Evolutionary conservation across 2,888 invertebrate species (phyloP).

Genomic region (Latheticus oryzae): DNA sequence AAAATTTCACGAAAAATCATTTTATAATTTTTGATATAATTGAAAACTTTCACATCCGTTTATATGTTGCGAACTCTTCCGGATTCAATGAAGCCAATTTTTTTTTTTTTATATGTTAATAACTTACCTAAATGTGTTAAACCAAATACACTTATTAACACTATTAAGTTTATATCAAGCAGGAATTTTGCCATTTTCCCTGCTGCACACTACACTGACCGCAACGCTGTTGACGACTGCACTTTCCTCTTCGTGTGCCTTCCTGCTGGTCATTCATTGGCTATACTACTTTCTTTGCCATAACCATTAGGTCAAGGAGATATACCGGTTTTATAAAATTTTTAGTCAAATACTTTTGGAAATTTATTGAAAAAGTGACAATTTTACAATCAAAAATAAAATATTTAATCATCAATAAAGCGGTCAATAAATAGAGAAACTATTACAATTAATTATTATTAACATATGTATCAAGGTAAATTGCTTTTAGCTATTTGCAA

Average conservation of each 20-base stretch:
- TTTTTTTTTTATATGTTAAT: slow-evolving; percentile 1
- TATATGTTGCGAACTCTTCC: slow-evolving; percentile 32
- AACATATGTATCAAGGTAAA: too few relatives aligned
- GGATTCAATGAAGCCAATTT: slow-evolving; percentile 2
- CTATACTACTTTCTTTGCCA: slow-evolving; percentile 53
- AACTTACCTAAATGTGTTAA: slow-evolving; percentile 40
- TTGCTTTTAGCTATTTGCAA: too few relatives aligned
- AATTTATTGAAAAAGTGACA: slow-evolving; percentile 14
- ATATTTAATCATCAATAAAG: too few relatives aligned
- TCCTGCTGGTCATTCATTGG: slow-evolving; percentile 52
- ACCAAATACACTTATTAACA: slow-evolving; percentile 44
- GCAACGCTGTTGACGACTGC: slow-evolving; percentile 47
- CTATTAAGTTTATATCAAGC: slow-evolving; percentile 37
- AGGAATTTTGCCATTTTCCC: slow-evolving; percentile 47
- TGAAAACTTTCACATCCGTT: slow-evolving; percentile 36
- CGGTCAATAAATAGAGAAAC: too few relatives aligned
- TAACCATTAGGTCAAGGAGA: slow-evolving; percentile 55
- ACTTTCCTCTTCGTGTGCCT: slow-evolving; percentile 53
- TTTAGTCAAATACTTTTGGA: slow-evolving; percentile 23
- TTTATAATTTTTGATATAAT: too few relatives aligned
- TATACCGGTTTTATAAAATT: slow-evolving; percentile 50
- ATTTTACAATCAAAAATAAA: too few relatives aligned
- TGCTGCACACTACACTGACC: slow-evolving; percentile 45
- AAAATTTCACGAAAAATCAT: too few relatives aligned
- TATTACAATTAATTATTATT: too few relatives aligned